Base-by-base conservation (phyloP, 2,888 invertebrate species). In the Empis livida region DNA sequence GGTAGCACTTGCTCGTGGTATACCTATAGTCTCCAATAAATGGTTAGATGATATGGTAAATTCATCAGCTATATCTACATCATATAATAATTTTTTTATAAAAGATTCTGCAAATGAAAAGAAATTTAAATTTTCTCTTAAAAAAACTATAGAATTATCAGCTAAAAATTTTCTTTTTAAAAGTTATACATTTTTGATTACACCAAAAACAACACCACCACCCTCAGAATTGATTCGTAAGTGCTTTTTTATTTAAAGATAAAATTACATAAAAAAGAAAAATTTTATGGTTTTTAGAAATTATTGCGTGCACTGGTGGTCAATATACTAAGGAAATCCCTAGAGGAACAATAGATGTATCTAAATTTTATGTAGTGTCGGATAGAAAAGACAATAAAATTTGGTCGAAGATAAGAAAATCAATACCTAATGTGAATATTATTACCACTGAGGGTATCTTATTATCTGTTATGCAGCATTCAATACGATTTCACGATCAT, bases 1-100 rank as follows among this genome's bases (percentile, higher is more conserved):
- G 15, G 71, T 75, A 23, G 78, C 78, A 0, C 68, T 80, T 43
- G 78, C 77, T 1, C 70, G 73, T 39, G 77, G 76, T 41, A 71
- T 72, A 58, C 79, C 80, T 1, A 75, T 81, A 35, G 79, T 80
- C 3, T 56, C 54, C 2, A 46, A 55, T 6, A 49, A 56, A 11
- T 63, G 61, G 61, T 43, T 63, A 5, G 49, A 54, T 8, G 50
- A 51, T 23, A 46, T 57, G 0, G 50, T 54, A 32, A 39, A 44
- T 31, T 45, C 42, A 39, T 49, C 30, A 44, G 43, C 53, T 10
- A 38, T 40, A 3, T 46, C 16, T 10, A 46, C 54, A 13, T 48
- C 55, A 40, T 48, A 52, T 13, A 57, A 59, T 23, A 14, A 44
- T 32, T 57, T 56, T 47, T 31, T 55, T 10, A 44, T 55, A 16